Evolutionary conservation across 2,113 vertebrate species (phyloP).

Genomic region (human (Homo sapiens)): DNA sequence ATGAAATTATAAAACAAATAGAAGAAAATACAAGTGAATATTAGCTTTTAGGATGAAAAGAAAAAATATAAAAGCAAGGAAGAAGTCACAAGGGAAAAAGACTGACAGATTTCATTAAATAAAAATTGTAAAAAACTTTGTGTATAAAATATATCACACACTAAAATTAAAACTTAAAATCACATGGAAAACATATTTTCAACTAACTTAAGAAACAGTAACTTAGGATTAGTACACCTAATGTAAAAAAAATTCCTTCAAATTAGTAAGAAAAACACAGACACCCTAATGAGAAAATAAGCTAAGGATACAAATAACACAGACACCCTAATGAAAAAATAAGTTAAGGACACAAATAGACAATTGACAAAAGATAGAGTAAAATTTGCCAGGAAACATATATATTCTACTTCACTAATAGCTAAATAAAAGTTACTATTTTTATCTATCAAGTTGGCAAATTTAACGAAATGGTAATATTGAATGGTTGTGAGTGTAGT

Average conservation of each 20-base stretch:
- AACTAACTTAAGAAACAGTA: not conserved
- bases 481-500: not conserved
- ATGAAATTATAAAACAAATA: conserved; percentile 24
- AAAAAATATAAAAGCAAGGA: not conserved
- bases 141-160: not conserved
- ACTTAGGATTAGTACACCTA: not conserved
- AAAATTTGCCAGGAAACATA: not conserved
- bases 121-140: not conserved
- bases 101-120: not conserved
- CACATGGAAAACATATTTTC: not conserved
- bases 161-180: conserved; percentile 5
- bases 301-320: not conserved
- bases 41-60: not conserved
- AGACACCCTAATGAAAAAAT: not conserved
- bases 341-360: not conserved
- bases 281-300: not conserved
- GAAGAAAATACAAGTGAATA: not conserved
- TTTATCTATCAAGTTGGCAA: not conserved
- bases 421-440: not conserved
- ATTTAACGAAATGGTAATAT: not conserved
- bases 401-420: not conserved
- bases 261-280: not conserved
- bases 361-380: not conserved
- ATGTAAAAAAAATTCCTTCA: not conserved
- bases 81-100: not conserved